Evolutionary conservation across 2,113 vertebrate genomes (phyloP).

Genomic region (Chaetorhynchus papuensis): DNA sequence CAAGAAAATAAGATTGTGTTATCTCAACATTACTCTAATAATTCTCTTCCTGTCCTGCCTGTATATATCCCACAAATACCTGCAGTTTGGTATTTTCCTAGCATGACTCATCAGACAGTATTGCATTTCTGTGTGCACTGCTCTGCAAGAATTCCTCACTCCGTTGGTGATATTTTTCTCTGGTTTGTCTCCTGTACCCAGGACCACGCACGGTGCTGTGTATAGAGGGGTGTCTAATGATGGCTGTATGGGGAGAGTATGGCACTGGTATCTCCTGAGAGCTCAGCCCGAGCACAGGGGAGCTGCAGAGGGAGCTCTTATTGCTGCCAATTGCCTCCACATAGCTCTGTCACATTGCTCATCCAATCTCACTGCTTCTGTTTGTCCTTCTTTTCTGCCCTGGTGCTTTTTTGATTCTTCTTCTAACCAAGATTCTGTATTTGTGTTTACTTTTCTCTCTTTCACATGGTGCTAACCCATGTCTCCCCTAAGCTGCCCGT

Average conservation of each 20-base stretch:
- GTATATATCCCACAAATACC: neutral
- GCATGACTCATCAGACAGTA: neutral
- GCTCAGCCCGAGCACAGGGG: neutral
- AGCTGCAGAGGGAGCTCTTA: neutral
- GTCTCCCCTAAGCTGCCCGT: neutral
- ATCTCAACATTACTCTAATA: neutral
- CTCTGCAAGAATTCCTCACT: neutral
- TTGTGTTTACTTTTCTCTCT: neutral
- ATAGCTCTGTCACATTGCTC: neutral
- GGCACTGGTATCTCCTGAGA: neutral
- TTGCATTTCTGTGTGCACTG: neutral
- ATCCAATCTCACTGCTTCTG: neutral
- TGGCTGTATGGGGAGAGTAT: neutral
- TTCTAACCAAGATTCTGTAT: neutral
- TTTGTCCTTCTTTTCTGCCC: neutral
- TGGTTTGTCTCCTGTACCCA: neutral
- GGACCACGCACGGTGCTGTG: neutral
- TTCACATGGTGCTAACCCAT: neutral
- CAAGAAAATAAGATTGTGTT: neutral
- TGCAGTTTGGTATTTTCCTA: neutral
- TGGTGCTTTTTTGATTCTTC: neutral
- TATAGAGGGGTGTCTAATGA: neutral
- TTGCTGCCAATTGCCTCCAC: neutral
- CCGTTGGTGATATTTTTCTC: neutral
- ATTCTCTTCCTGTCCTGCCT: neutral